Evolutionary conservation across 1,140 invertebrate genomes (phyloP), one percentile per base, ranked within the genome.

Genomic region (Lerema accius): DNA sequence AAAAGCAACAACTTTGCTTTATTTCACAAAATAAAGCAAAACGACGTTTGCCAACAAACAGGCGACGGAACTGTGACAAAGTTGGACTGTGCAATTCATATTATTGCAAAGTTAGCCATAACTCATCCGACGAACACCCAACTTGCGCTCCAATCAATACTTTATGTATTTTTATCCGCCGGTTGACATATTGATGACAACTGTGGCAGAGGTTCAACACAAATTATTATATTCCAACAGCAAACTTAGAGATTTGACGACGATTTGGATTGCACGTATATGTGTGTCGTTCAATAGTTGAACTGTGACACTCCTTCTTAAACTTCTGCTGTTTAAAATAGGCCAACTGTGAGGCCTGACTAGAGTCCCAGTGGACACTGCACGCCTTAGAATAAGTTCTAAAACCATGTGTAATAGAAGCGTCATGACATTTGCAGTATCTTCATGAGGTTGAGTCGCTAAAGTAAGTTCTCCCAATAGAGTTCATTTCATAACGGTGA

Each of bases 51-150:
- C 39, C 19, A 46, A 16, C 26, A 32, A 58, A 58, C 53, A 56
- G 15, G 19, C 53, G 39, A n/a, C 53, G 53, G 13, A 15, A 13
- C 43, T 15, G 26, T 14, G 55, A 46, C 55, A 59, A 59, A 59
- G 55, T 59, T 59, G 16, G 23, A 11, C 55, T 23, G 55, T 48
- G 4, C 55, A 26, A 59, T 59, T 48, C 55, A 59, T 58, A 46
- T 58, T 58, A 58, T 58, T 59, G 42, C 43, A 48, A 46, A 59
- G 26, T 59, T 59, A 11, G 28, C 17, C 43, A 48, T 59, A 48
- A 59, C 56, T 59, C 43, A 48, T 48, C 43, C 28, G 16, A 37
- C 56, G 46, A 48, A 46, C 56, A 59, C 43, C 56, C 9, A 45
- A 58, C 40, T 58, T 39, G 55, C 56, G 10, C 17, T 43, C 43